Percentiles rank a stretch among this genome's conserved stretches.
Evolutionary conservation across 2,888 invertebrate genomes (phyloP).

Genomic region (Agrotis clavis): DNA sequence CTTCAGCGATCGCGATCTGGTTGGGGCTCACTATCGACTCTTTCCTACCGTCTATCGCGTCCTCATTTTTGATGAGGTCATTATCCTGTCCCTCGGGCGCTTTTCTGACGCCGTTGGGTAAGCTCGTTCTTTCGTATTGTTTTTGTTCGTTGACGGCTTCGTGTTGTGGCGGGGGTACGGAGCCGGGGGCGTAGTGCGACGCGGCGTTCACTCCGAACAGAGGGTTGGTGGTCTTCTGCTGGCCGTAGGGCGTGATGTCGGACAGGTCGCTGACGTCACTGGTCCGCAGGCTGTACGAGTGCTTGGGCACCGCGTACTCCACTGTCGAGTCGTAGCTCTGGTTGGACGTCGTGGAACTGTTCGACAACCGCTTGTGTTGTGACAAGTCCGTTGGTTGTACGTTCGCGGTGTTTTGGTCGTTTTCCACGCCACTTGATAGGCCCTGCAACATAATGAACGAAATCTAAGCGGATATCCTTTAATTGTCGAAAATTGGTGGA

Average conservation of each 20-base stretch:
- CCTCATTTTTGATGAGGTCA: conserved; percentile 92
- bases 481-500: conserved; percentile 7
- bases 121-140: conserved; percentile 77
- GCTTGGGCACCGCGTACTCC: conserved; percentile 85
- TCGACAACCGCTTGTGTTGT: conserved; percentile 86
- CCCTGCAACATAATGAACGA: conserved; percentile 80
- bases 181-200: conserved; percentile 86
- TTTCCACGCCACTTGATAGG: conserved; percentile 88
- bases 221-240: conserved; percentile 85
- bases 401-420: conserved; percentile 87
- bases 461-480: conserved; percentile 54
- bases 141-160: conserved; percentile 75
- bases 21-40: conserved; percentile 86
- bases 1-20: conserved; percentile 88
- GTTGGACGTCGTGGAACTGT: conserved; percentile 86
- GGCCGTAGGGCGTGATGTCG: conserved; percentile 74
- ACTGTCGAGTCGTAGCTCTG: conserved; percentile 87
- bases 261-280: conserved; percentile 77
- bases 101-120: conserved; percentile 91
- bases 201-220: conserved; percentile 89
- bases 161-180: conserved; percentile 66
- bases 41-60: conserved; percentile 92
- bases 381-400: conserved; percentile 79
- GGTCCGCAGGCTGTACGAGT: conserved; percentile 78
- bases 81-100: conserved; percentile 96